Evolutionary conservation across 2,797 vertebrate species (phyloP).

Genomic region (Sphenopsis melanotis): DNA sequence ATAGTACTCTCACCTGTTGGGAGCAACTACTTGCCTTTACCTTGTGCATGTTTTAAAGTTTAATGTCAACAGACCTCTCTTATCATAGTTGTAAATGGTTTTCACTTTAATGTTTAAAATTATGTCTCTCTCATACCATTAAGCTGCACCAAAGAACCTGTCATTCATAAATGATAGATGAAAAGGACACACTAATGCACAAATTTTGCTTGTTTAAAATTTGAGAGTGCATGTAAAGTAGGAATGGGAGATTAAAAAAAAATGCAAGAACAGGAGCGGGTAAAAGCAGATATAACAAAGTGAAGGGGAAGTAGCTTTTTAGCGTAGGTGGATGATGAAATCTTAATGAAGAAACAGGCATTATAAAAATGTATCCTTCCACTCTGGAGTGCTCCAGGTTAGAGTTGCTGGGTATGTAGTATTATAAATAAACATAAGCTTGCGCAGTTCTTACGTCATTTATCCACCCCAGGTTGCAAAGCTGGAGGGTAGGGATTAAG

Average conservation of each 20-base stretch:
- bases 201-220: slow-evolving; percentile 90
- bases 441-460: slow-evolving; percentile 48
- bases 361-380: slow-evolving; percentile 87
- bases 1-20: slow-evolving; percentile 59
- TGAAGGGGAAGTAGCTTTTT: slow-evolving; percentile 74
- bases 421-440: slow-evolving; percentile 81
- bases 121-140: slow-evolving; percentile 95
- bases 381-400: slow-evolving; percentile 66
- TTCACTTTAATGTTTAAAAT: slow-evolving; percentile 99
- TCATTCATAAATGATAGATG: slow-evolving; percentile 96
- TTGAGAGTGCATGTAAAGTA: slow-evolving; percentile 89
- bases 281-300: slow-evolving; percentile 74
- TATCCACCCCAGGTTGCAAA: slow-evolving; percentile 61
- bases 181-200: slow-evolving; percentile 88
- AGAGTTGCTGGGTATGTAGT: slow-evolving; percentile 66
- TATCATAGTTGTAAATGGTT: slow-evolving; percentile 98
- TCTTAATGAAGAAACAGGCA: slow-evolving; percentile 98
- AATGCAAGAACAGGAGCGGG: slow-evolving; percentile 83
- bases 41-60: slow-evolving; percentile 89
- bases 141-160: slow-evolving; percentile 85
- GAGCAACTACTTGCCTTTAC: slow-evolving; percentile 76
- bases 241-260: slow-evolving; percentile 88
- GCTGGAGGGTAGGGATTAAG: slow-evolving; percentile 19
- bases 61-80: slow-evolving; percentile 93
- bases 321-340: slow-evolving; percentile 88